Evolutionary conservation across 2,888 invertebrate genomes (phyloP).

Genomic region (Drosophila mercatorum): DNA sequence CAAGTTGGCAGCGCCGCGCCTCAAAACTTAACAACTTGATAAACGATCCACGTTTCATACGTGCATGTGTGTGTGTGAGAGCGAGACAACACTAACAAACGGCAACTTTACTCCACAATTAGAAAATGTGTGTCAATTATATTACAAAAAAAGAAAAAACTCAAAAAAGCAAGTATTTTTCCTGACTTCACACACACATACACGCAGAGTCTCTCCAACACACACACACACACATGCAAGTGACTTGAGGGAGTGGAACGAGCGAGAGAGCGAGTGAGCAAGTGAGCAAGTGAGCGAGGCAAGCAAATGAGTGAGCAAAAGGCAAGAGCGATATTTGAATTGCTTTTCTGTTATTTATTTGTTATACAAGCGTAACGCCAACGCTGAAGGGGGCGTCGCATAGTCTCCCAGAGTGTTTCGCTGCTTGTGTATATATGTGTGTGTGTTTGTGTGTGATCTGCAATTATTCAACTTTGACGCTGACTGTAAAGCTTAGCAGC

Average conservation of each 20-base stretch:
- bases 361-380: conserved; percentile 52
- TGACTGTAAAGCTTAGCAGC: conserved; percentile 37
- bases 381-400: conserved; percentile 71
- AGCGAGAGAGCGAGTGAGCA: conserved; percentile 33
- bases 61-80: conserved; percentile 16
- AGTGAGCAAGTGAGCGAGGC: conserved; percentile 11
- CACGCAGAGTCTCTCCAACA: conserved; percentile 1
- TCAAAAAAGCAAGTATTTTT: conserved; percentile 62
- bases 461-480: conserved; percentile 67
- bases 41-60: conserved; percentile 51
- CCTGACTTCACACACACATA: conserved; percentile 55
- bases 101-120: conserved; percentile 62
- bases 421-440: conserved; percentile 16
- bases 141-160: conserved; percentile 51
- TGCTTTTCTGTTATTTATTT: conserved; percentile 57
- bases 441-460: conserved; percentile 54
- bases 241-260: conserved; percentile 51
- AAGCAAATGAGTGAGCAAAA: conserved; percentile 27
- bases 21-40: conserved; percentile 54
- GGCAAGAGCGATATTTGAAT: conserved; percentile 52
- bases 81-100: conserved; percentile 43
- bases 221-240: neutral
- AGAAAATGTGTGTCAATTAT: conserved; percentile 77
- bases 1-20: conserved; percentile 54
- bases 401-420: conserved; percentile 64